Evolutionary conservation across 2,888 invertebrate species (phyloP).

Genomic region (Acanthosoma haemorrhoidale): DNA sequence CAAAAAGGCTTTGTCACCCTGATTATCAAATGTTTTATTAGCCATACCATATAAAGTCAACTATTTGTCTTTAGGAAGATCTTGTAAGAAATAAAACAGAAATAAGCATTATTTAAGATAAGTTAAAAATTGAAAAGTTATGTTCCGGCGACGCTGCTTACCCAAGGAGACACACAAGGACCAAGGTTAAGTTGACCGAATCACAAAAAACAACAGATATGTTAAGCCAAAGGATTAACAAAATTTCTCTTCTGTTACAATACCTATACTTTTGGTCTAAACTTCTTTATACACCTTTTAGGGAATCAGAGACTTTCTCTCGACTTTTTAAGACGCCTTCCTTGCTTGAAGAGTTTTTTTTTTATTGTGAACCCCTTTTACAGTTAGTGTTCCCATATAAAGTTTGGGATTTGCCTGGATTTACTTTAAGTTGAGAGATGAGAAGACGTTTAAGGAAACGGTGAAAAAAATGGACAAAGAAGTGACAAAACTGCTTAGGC

Average conservation of each 20-base stretch:
- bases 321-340: background rate
- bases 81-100: too few species aligned
- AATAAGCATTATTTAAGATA: too few species aligned
- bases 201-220: too few species aligned
- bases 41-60: too few species aligned
- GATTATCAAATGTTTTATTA: too few species aligned
- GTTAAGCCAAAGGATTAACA: too few species aligned
- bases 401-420: background rate
- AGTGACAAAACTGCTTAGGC: background rate
- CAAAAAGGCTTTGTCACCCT: too few species aligned
- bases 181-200: too few species aligned
- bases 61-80: too few species aligned
- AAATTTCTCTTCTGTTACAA: background rate
- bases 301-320: background rate
- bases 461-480: background rate
- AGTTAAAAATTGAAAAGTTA: too few species aligned
- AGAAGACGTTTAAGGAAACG: background rate
- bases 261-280: background rate
- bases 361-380: background rate
- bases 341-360: background rate
- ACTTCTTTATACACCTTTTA: conserved; percentile 7
- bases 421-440: background rate
- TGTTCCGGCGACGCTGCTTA: too few species aligned
- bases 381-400: conserved; percentile 3
- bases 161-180: too few species aligned